Percentiles rank a stretch among this genome's conserved stretches.
phyloP scores from a whole-genome alignment of 1,140 invertebrate genomes.

The Thaumatotibia leucotreta region DNA sequence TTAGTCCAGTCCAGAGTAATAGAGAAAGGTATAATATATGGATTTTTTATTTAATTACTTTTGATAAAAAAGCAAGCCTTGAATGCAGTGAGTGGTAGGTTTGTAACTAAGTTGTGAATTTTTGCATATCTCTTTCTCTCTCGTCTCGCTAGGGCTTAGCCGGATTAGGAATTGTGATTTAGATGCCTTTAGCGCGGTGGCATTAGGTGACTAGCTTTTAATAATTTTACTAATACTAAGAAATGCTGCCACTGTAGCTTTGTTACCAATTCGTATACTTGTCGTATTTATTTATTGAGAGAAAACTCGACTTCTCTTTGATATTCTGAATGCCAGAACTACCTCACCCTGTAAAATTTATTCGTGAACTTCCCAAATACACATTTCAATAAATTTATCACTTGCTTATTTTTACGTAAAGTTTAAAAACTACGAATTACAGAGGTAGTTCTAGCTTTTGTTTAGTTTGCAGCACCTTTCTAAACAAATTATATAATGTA shows the following conservation, averaged over 20 bases:
- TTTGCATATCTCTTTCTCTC: constrained; percentile 61
- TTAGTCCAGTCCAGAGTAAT: no score
- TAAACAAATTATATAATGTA: not conserved
- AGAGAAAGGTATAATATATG: no score
- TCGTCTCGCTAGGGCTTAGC: constrained; percentile 53
- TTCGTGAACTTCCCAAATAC: not conserved
- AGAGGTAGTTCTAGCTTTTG: not conserved
- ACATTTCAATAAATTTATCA: not conserved
- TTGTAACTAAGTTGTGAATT: constrained; percentile 56
- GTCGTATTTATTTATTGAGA: constrained; percentile 17
- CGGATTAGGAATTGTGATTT: constrained; percentile 60
- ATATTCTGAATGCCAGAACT: constrained; percentile 5
- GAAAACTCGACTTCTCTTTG: not conserved
- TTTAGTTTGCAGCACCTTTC: not conserved
- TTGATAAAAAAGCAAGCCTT: not conserved
- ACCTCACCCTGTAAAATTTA: not conserved
- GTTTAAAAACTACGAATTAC: not conserved
- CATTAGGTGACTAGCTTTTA: constrained; percentile 30
- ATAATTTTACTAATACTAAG: constrained; percentile 23
- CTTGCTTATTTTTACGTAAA: not conserved
- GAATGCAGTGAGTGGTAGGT: constrained; percentile 10
- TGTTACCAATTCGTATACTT: constrained; percentile 28
- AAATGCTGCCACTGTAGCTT: constrained; percentile 56
- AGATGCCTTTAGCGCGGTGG: constrained; percentile 65
- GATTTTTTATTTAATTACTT: no score